These are phyloP conservation scores for Okamejei kenojei DNA, from an alignment of 2,797 vertebrate species.

Conservation along the genomic window DNA sequence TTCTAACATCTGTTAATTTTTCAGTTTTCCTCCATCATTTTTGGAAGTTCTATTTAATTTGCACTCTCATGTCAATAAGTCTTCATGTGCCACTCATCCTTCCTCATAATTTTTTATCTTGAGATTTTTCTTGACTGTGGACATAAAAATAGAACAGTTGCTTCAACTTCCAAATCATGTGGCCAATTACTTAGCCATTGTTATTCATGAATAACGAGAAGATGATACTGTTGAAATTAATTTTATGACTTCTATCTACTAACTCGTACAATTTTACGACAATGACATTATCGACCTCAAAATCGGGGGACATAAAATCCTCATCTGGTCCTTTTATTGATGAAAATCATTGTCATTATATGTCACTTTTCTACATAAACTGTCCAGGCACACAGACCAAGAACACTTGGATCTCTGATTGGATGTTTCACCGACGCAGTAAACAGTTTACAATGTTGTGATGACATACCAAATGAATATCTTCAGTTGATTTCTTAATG, in stretches of 20 bases:
- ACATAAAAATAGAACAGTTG: background rate
- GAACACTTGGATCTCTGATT: background rate
- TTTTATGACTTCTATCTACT: background rate
- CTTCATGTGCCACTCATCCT: background rate
- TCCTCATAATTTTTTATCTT: background rate
- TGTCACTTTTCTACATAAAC: background rate
- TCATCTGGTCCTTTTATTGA: background rate
- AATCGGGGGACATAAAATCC: background rate
- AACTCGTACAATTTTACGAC: background rate
- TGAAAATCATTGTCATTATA: background rate
- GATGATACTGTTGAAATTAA: background rate
- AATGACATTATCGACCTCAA: background rate
- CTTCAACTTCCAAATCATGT: background rate
- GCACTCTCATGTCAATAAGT: background rate
- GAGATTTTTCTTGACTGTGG: background rate
- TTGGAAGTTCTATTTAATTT: background rate
- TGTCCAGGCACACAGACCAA: background rate
- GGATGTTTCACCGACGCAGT: background rate
- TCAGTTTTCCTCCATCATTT: background rate
- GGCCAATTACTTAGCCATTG: background rate
- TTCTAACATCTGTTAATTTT: background rate
- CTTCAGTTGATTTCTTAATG: background rate
- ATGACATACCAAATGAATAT: background rate
- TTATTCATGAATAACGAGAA: background rate
- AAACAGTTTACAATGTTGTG: background rate